Evolutionary conservation across 2,113 vertebrate species (phyloP), one percentile per base, ranked within the genome.

Genomic region (Bombycilla garrulus): DNA sequence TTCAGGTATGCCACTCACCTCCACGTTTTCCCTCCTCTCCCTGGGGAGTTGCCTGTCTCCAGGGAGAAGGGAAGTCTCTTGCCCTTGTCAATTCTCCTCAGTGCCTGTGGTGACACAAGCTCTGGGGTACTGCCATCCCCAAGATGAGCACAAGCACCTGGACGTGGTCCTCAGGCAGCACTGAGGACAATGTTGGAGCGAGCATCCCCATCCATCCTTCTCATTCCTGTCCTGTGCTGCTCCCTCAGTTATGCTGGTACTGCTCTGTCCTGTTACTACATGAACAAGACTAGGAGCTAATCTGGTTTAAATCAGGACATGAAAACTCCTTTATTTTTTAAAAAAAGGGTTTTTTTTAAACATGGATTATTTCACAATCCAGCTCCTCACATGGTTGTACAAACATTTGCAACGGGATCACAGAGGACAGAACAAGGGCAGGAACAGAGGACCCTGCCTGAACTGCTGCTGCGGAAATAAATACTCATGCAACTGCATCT

Each of bases 361-460:
- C 3, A 2, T 54, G 45, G 71, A 57, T 90, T 92, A 66, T 93
- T 95, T 95, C 19, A 4, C 91, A 92, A 81, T 88, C 70, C 80
- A 66, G 69, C 38, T 86, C 64, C 44, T 81, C 72, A 71, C 64
- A 42, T 31, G 26, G 67, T 36, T 92, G 64, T 81, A 74, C 88
- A 93, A 94, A 96, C 91, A 92, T 94, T 88, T 95, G 92, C 86
- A 58, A 28, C 83, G 64, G 58, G 81, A 85, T 90, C 92, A 80
- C 29, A 70, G 79, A 95, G 94, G 85, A 64, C 90, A 95, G 54
- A 86, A 85, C 50, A 83, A 94, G 93, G 82, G 76, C 92, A 96
- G 82, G 62, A 93, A 81, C 3, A 35, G 76, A 86, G 79, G 14
- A 90, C 33, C 71, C 67, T 76, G 56, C 61, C 80, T 92, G 74